These are phyloP conservation scores for Theristicus caerulescens DNA, from an alignment of 2,113 vertebrate species.

Conservation along the genomic window DNA sequence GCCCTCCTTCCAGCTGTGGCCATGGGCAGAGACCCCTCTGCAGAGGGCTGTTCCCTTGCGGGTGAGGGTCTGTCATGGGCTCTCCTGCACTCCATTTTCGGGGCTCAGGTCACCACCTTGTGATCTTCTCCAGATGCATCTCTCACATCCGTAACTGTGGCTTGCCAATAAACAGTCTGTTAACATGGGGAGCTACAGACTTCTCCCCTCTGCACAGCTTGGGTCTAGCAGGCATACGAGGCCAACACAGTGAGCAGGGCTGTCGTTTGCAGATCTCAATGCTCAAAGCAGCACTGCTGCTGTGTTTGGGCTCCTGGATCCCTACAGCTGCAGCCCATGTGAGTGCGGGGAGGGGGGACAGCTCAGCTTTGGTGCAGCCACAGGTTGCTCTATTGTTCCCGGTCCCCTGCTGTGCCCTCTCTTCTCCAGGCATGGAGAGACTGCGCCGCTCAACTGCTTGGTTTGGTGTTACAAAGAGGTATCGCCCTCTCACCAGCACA, in stretches of 20 bases:
- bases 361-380: background rate
- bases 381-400: background rate
- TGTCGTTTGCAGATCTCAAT: background rate
- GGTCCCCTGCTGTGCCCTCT: background rate
- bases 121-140: background rate
- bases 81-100: background rate
- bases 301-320: background rate
- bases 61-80: background rate
- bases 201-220: background rate
- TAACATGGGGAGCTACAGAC: background rate
- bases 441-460: accelerated
- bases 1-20: background rate
- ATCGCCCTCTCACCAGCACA: accelerated
- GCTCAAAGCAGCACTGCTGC: background rate
- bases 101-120: background rate
- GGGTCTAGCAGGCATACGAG: background rate
- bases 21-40: background rate
- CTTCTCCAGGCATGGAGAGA: background rate
- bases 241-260: background rate
- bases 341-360: background rate
- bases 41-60: background rate
- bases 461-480: background rate
- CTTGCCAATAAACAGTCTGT: background rate
- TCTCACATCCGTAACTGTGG: accelerated
- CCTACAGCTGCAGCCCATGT: background rate